Conservation (phyloP, 2,888 invertebrate genomes). For the Xestia rhomboidea region DNA sequence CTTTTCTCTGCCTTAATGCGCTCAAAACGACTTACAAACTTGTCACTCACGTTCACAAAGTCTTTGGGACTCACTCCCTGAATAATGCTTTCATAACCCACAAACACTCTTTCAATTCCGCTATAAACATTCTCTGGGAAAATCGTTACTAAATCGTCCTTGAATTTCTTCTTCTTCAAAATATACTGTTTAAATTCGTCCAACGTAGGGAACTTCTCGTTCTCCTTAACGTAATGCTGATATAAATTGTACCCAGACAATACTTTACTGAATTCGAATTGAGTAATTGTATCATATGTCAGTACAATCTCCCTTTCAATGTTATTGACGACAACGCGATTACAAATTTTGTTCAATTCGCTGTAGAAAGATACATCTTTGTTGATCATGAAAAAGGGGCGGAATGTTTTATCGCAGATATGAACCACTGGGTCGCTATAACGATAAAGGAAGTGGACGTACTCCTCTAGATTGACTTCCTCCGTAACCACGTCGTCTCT, state of each 20-base stretch:
- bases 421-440: background rate
- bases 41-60: slow-evolving; percentile 5
- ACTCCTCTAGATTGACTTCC: slow-evolving; percentile 37
- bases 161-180: slow-evolving; percentile 33
- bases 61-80: background rate
- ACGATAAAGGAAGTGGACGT: slow-evolving; percentile 24
- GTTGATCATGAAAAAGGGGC: slow-evolving; percentile 34
- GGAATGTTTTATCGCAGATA: slow-evolving; percentile 37
- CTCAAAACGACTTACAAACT: background rate
- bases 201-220: slow-evolving; percentile 21
- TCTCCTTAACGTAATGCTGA: slow-evolving; percentile 20
- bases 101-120: slow-evolving; percentile 6
- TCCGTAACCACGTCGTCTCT: slow-evolving; percentile 17
- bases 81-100: slow-evolving; percentile 11
- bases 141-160: slow-evolving; percentile 29
- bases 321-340: slow-evolving; percentile 18
- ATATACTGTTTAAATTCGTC: slow-evolving; percentile 23
- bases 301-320: slow-evolving; percentile 12
- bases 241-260: slow-evolving; percentile 31
- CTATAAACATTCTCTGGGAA: slow-evolving; percentile 14
- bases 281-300: slow-evolving; percentile 19
- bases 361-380: slow-evolving; percentile 23
- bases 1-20: slow-evolving; percentile 24
- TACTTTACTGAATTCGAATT: slow-evolving; percentile 35
- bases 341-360: slow-evolving; percentile 6